Base-by-base conservation (phyloP, 2,888 invertebrate species). In the Kuschelorhynchus macadamiae region DNA sequence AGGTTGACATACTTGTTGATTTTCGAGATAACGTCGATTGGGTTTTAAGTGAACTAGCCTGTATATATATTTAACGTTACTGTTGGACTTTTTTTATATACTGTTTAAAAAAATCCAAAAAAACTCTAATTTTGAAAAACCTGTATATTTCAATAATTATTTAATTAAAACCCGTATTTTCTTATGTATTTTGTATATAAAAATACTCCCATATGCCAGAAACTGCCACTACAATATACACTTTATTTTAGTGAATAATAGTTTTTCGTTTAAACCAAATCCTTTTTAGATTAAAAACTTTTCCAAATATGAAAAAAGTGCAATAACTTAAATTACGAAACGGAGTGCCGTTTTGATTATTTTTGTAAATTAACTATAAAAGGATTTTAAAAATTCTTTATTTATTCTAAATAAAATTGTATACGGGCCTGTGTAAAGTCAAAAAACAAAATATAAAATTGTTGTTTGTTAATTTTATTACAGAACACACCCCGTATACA, bases 321-420 rank as follows among this genome's bases (percentile, higher is more conserved):
- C 39, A 18, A 33, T 8, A 30, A 49, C 39, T 32, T 17, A 32
- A 50, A 50, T 18, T n/a, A 30, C n/a, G 20, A 32, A 49, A 16
- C 32, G 33, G 7, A 14, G 17, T 1, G 7, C 1, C 20, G 36
- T 11, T 3, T 20, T 52, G 25, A 25, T 25, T 25, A 3, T 25
- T 25, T 25, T 7, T 25, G 7, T 25, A 25, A 52, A 18, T 8
- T 14, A 36, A 16, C 11, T 44, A 47, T 30, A 44, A 44, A 52
- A 52, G 52, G 36, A 52, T 36, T 52, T 52, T 36, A 52, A 52
- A 52, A 52, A 39, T 52, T 52, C 52, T 52, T 52, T 52, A 52
- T 52, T 52, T 52, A 52, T 52, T 52, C 5, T 12, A 52, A 33
- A 41, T 20, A 18, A 39, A 52, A 25, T 25, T 25, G 12, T 3